Evolutionary conservation across 2,797 vertebrate species (phyloP).

Genomic region (Enteromius trimaculatus): DNA sequence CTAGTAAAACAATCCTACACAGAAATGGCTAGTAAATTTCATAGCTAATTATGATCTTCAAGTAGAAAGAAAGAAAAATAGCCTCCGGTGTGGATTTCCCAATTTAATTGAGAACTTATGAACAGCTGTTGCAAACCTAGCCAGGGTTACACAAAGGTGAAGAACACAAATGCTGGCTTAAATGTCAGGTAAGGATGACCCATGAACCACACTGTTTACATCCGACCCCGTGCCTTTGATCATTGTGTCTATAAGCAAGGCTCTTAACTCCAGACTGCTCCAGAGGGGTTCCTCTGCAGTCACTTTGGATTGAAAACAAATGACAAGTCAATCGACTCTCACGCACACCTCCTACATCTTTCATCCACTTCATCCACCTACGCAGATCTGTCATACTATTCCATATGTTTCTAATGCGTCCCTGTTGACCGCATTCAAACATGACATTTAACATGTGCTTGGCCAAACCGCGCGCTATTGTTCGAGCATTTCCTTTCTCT

Average conservation of each 20-base stretch:
- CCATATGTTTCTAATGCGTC: slow-evolving; percentile 18
- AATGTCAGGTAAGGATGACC: slow-evolving; percentile 22
- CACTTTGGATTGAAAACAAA: slow-evolving; percentile 20
- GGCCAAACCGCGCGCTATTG: neutral
- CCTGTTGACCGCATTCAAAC: neutral
- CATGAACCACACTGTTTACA: slow-evolving; percentile 9
- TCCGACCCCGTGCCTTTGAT: slow-evolving; percentile 17
- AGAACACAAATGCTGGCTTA: slow-evolving; percentile 1
- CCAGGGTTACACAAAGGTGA: slow-evolving; percentile 12
- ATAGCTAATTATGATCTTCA: neutral
- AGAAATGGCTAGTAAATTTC: neutral
- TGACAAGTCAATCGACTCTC: neutral
- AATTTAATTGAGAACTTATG: neutral
- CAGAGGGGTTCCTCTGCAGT: neutral
- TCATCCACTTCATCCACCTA: neutral
- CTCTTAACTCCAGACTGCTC: slow-evolving; percentile 14
- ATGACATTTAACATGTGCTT: slow-evolving; percentile 10
- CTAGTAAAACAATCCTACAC: neutral
- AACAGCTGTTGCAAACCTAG: neutral
- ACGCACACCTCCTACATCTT: neutral
- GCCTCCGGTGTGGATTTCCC: neutral
- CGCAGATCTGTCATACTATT: neutral
- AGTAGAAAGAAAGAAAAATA: neutral
- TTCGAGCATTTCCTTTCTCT: slow-evolving; percentile 15
- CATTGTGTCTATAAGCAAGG: neutral